Base-by-base conservation (phyloP, 2,113 vertebrate species). In the Calonectris borealis region DNA sequence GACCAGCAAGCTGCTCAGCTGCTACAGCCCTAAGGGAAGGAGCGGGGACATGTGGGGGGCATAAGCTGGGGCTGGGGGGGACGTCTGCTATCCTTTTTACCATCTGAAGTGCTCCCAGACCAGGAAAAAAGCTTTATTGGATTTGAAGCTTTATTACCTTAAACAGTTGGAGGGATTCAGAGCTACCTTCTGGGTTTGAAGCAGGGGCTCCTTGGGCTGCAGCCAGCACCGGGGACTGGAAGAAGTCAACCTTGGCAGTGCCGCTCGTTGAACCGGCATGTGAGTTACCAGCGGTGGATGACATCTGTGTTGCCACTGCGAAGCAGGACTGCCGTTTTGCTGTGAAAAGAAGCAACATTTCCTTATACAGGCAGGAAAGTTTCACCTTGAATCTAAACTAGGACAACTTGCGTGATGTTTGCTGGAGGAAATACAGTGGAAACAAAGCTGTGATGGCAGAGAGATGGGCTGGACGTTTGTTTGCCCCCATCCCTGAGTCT, bases 321-420 rank as follows among this genome's bases (percentile, higher is more conserved):
- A 52, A 92, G 76, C 13, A 32, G 51, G 40, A 68, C 32, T 84
- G 62, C 57, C 54, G 24, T 93, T 81, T 36, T 65, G 38, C 79
- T 42, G 58, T 1, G 15, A 9, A 44, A 72, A 69, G 83, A 46
- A 46, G 12, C 51, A 90, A 52, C 44, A 42, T 69, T 82, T 85
- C 51, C 49, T 76, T 61, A 25, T 14, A 40, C 2, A 5, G 64
- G 24, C 49, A 83, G 55, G 32, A 12, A 88, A 78, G 52, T 91
- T 91, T 95, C 94, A 94, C 93, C 91, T 95, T 91, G 83, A 73
- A 34, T 87, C 66, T 87, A 80, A 96, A 93, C 34, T 77, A 84
- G 86, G 86, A 79, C 88, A 87, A 69, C 78, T 93, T 25, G 27
- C 2, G 1, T 3, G 34, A 79, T 38, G 11, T 76, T 93, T 93